Evolutionary conservation across 1,140 invertebrate species (phyloP), one percentile per base, ranked within the genome.

Genomic region (Bombus balteatus): DNA sequence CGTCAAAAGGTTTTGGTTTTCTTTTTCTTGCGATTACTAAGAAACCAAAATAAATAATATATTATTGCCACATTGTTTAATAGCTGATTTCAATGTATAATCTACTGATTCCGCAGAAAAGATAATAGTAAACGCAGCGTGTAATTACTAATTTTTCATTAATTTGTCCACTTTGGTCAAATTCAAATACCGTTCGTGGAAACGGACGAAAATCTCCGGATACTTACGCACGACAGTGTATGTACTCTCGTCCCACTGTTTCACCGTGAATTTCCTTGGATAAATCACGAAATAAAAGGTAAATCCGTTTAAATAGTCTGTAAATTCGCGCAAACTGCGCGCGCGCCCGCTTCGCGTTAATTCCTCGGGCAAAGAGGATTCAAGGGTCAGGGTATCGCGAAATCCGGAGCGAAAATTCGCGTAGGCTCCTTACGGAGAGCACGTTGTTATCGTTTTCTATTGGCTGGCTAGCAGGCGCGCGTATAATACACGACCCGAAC

Each of bases 291-390:
- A 81, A 85, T 74, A 85, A 81, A 81, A 72, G 70, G 39, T 81
- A 73, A 78, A 81, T 85, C 79, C 84, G 59, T 85, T 81, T 85
- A 81, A 85, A 85, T 81, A 85, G 84, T 65, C 72, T 75, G 41
- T 85, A 81, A 73, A 85, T 85, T 81, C 59, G 77, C 70, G 71
- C n/a, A 8, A 68, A 57, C 28, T 28, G 32, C 53, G 32, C 59
- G 77, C 57, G 25, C 39, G 13, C 9, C 22, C 57, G 65, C 59
- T n/a, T 62, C 71, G 41, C 70, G 83, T 81, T 85, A 85, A 85
- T 85, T 85, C 84, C 77, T 1, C 62, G 28, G 65, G 78, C 73
- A 75, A 85, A 81, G 79, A 75, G 79, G 84, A 81, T 85, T 75
- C 70, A 59, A 57, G 78, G 84, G 70, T 85, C 78, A 22, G 3